These are phyloP conservation scores for Gouania willdenowi DNA, from an alignment of 2,797 vertebrate genomes.

Conservation along the genomic window DNA sequence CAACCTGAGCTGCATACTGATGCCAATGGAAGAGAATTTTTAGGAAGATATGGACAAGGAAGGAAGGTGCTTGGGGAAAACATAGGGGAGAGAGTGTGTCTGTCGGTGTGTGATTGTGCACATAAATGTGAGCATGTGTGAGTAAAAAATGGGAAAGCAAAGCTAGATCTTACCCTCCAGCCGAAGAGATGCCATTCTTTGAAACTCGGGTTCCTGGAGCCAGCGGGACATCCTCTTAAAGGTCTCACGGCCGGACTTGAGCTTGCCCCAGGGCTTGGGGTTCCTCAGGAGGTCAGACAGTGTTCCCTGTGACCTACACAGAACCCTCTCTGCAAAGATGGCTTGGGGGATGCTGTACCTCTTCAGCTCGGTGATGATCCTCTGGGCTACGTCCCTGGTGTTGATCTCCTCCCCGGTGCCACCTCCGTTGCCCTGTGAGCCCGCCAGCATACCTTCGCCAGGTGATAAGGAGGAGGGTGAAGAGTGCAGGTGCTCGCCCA, in stretches of 20 bases:
- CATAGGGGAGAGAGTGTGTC: slow-evolving; percentile 22
- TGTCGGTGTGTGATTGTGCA: slow-evolving; percentile 40
- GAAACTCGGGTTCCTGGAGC: slow-evolving; percentile 86
- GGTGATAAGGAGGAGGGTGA: slow-evolving; percentile 61
- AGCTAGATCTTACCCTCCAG: slow-evolving; percentile 81
- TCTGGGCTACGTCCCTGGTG: slow-evolving; percentile 84
- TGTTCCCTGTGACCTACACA: slow-evolving; percentile 84
- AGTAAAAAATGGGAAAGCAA: slow-evolving; percentile 31
- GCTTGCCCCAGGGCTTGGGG: slow-evolving; percentile 86
- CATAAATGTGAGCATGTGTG: slow-evolving; percentile 4
- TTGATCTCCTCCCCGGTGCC: slow-evolving; percentile 79
- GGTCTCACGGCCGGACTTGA: slow-evolving; percentile 86
- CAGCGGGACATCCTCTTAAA: slow-evolving; percentile 86
- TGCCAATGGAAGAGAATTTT: slow-evolving; percentile 37
- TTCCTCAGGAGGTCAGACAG: slow-evolving; percentile 85
- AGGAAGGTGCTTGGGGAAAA: slow-evolving; percentile 58
- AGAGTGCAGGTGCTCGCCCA: slow-evolving; percentile 72
- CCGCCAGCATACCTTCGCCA: slow-evolving; percentile 62
- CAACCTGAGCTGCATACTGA: slow-evolving; percentile 65
- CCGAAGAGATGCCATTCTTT: slow-evolving; percentile 83
- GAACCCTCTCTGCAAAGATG: slow-evolving; percentile 83
- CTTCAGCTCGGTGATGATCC: slow-evolving; percentile 85
- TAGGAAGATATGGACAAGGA: slow-evolving; percentile 41
- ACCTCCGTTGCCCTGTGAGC: slow-evolving; percentile 51
- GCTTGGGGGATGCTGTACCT: slow-evolving; percentile 87